Base-by-base conservation (phyloP, 2,113 vertebrate species). In the Turdus rufiventris region DNA sequence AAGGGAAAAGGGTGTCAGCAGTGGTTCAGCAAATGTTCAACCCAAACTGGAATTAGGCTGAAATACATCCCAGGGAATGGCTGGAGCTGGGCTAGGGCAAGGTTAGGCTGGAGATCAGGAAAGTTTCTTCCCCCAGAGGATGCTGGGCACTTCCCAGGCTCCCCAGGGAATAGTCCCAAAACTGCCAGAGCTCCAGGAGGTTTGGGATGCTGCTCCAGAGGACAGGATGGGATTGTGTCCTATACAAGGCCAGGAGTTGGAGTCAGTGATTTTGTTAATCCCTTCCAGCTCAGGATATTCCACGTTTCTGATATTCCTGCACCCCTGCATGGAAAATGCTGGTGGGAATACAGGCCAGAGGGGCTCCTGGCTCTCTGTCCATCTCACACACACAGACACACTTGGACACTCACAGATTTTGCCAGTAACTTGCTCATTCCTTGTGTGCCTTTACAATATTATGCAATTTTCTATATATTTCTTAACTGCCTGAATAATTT, bases 121-220 rank as follows among this genome's bases (percentile, higher is more conserved):
- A 11, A 53, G 12, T 10, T 9, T 68, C 29, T 45, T 51, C 5
- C 18, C 43, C 60, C 58, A 36, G 26, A 72, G 66, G 20, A 8
- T 57, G 66, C 17, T 56, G 57, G 61, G 50, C 66, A 56, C 48
- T 88, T 57, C 3, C 6, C 66, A 42, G 57, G 66, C 74, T 71
- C 8, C 56, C 34, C 67, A 58, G 53, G 58, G 51, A 81, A 28
- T 36, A 33, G 36, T 20, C 9, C 51, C 43, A 5, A 50, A 43
- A 25, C 42, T 57, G 66, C 42, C 66, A 58, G 67, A 57, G 43
- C 66, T 57, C 34, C 58, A 73, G 51, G 50, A 36, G 10, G 0
- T 1, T 14, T 88, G 47, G 50, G 34, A 31, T 11, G 5, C 0
- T 0, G 0, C 42, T 34, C 3, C 6, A 6, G 7, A 20, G 57